Percentiles rank a stretch among this genome's conserved stretches.
phyloP scores from a whole-genome alignment of 92 coral and sea anemone genomes.

The Parazoanthus atlanticus region DNA sequence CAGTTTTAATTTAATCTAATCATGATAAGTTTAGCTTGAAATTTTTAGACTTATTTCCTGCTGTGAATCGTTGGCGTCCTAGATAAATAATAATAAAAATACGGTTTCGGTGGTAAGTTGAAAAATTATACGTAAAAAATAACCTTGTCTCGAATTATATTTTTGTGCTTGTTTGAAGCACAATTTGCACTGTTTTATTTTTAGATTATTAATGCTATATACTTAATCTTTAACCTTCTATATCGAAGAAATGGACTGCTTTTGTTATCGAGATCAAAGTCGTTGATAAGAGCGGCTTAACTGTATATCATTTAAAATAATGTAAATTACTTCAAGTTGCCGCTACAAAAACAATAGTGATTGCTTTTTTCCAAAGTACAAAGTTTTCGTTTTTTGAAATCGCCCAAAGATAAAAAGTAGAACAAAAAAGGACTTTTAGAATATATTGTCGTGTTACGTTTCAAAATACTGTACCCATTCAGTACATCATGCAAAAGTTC shows the following conservation, averaged over 20 bases:
- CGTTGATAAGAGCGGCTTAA: slow-evolving; percentile 26
- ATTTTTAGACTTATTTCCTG: slow-evolving; percentile 28
- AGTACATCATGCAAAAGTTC: neutral
- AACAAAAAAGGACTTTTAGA: neutral
- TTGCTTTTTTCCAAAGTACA: slow-evolving; percentile 1
- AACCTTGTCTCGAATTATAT: neutral
- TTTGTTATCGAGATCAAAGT: slow-evolving; percentile 25
- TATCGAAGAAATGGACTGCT: neutral
- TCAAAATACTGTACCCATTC: neutral
- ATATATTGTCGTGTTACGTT: neutral
- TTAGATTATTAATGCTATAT: neutral
- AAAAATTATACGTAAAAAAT: neutral
- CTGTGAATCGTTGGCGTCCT: slow-evolving; percentile 31
- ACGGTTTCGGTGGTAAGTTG: neutral
- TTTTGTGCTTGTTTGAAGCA: neutral
- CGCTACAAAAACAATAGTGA: slow-evolving; percentile 35
- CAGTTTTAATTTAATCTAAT: slow-evolving; percentile 25
- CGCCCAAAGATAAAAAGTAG: neutral
- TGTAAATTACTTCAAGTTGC: slow-evolving; percentile 29
- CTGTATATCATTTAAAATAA: slow-evolving; percentile 17
- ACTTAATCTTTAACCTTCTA: slow-evolving; percentile 22
- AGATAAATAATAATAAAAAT: neutral
- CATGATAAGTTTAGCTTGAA: slow-evolving; percentile 16
- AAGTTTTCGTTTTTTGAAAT: neutral
- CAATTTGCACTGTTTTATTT: neutral